Conservation (phyloP, 1,140 invertebrate species). For the Drosophila quadrilineata region DNA sequence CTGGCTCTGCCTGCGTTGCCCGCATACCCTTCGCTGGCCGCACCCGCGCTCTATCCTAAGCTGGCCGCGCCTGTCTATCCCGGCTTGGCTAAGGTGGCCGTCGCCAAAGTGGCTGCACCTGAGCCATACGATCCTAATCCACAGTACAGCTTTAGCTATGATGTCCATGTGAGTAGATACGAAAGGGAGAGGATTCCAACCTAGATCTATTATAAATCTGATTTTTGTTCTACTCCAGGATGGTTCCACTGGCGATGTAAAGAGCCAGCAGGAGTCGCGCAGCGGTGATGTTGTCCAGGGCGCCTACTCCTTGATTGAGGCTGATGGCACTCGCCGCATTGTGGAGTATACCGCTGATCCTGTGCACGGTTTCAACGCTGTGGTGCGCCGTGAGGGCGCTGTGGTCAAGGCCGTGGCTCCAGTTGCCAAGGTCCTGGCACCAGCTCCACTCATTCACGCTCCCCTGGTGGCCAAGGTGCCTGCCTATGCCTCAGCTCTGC, state of each 20-base stretch:
- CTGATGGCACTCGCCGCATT: constrained; percentile 83
- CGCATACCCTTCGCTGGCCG: constrained; percentile 42
- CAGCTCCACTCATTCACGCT: constrained; percentile 62
- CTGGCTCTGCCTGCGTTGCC: constrained; percentile 47
- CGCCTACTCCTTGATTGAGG: constrained; percentile 83
- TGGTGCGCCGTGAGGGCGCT: constrained; percentile 82
- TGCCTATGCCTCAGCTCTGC: constrained; percentile 38
- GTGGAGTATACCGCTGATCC: constrained; percentile 84
- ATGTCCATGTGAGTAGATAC: constrained; percentile 82
- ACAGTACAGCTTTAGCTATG: constrained; percentile 84
- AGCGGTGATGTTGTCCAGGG: constrained; percentile 84
- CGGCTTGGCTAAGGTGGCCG: constrained; percentile 60
- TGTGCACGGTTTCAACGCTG: constrained; percentile 83
- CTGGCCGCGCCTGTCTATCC: constrained; percentile 75
- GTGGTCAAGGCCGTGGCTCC: constrained; percentile 79
- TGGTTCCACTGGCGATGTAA: constrained; percentile 83
- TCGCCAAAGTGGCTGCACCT: constrained; percentile 81
- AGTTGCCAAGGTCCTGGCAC: constrained; percentile 73
- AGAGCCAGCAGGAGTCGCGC: constrained; percentile 84
- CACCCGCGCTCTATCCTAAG: constrained; percentile 45
- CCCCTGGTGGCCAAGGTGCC: constrained; percentile 31
- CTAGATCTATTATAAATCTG: too few relatives aligned
- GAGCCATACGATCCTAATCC: constrained; percentile 84
- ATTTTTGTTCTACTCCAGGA: too few relatives aligned
- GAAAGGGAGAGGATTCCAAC: neutral